Base-by-base conservation (phyloP, 2,888 invertebrate species). In the Acanthopleura granulata region DNA sequence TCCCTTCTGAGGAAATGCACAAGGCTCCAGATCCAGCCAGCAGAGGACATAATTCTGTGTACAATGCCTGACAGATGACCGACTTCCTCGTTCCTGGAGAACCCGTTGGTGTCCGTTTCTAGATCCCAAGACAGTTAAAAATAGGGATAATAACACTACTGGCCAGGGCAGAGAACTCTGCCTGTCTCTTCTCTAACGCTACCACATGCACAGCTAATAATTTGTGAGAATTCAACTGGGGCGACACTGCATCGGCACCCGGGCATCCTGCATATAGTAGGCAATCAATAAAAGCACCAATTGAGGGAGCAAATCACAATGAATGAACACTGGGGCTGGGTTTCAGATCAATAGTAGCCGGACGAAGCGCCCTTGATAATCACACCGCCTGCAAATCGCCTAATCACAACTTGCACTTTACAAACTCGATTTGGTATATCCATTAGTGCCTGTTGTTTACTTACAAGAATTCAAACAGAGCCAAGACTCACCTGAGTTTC, bases 401-500 rank as follows among this genome's bases (percentile, higher is more conserved):
- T 25, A 16, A 22, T 27, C 66, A 66, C 18, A 66, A 27, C 66
- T 66, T 16, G 27, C 57, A n/a, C 57, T 57, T 57, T 22, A 57
- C 22, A 4, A 57, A 57, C 57, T 57, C 18, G n/a, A 57, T 57
- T 57, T 57, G 22, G 57, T 57, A 57, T 18, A 22, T 12, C 40
- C 40, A 40, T 40, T 40, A 40, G 40, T 40, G 40, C 40, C 9
- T 40, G 40, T 40, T 40, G 9, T 40, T 40, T 40, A 3, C 4
- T 40, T 40, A 40, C 40, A 40, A 40, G 40, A 40, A 57, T 57
- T 12, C 18, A 57, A 57, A 57, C 57, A 57, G 57, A n/a, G 22
- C 18, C 57, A 22, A 66, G 29, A 16, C 27, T 27, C 40, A 71
- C 71, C 71, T 71, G 71, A 22, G 71, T 71, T n/a, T 71, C 71